Percentiles rank a stretch among this genome's conserved stretches.
Evolutionary conservation across 1,140 invertebrate genomes (phyloP).

Genomic region (Temnothorax nylanderi): DNA sequence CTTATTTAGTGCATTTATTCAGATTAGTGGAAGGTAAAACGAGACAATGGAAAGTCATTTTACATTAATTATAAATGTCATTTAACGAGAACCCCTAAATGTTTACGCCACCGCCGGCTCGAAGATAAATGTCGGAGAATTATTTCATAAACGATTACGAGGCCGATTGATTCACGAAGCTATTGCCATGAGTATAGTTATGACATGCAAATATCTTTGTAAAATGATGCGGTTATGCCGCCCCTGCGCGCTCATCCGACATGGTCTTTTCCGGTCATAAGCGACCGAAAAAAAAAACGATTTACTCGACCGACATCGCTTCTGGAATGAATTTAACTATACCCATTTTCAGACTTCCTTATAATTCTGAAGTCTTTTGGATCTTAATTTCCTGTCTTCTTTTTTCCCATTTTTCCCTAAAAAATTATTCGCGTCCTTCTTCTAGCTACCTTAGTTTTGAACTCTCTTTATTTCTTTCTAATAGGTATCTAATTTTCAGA

Average conservation of each 20-base stretch:
- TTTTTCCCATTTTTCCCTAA: background rate
- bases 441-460: no score
- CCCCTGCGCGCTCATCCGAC: background rate
- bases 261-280: background rate
- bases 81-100: background rate
- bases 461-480: background rate
- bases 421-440: background rate
- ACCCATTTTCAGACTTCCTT: background rate
- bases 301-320: background rate
- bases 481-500: background rate
- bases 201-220: background rate
- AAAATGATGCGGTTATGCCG: background rate
- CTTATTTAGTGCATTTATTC: background rate
- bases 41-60: background rate
- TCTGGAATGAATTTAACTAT: background rate
- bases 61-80: background rate
- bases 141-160: background rate
- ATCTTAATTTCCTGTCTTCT: background rate
- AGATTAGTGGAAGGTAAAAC: background rate
- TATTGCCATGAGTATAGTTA: background rate
- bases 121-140: slow-evolving; percentile 10
- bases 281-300: background rate
- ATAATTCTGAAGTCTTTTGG: background rate
- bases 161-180: background rate
- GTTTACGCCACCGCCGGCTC: background rate